Evolutionary conservation across 2,888 invertebrate species (phyloP).

Genomic region (Hemaris fuciformis): DNA sequence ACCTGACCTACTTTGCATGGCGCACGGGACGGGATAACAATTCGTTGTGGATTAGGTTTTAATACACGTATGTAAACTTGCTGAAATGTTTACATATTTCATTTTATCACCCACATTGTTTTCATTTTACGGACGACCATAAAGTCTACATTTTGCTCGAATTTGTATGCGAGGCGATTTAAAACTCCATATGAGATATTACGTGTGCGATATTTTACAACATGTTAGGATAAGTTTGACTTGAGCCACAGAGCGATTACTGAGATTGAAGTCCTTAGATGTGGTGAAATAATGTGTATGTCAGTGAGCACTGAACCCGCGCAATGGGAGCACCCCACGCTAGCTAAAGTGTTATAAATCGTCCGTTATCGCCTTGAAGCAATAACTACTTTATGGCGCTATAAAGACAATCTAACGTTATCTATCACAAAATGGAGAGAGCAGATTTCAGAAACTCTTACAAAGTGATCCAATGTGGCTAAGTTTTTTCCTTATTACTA

Average conservation of each 20-base stretch:
- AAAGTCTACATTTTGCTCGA: background rate
- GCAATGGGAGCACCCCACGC: conserved; percentile 33
- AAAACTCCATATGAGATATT: background rate
- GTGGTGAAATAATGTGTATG: conserved; percentile 40
- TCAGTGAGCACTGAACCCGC: conserved; percentile 32
- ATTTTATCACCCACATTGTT: background rate
- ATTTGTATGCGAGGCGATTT: background rate
- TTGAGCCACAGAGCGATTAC: conserved; percentile 26
- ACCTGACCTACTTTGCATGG: conserved; percentile 1
- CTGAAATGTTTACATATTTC: background rate
- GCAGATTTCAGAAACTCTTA: conserved; percentile 32
- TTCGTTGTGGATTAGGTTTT: conserved; percentile 7
- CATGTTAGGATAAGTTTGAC: background rate
- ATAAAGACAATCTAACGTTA: conserved; percentile 61
- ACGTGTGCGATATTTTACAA: background rate
- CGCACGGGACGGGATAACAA: background rate
- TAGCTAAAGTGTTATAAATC: conserved; percentile 68
- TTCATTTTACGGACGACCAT: background rate
- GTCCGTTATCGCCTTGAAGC: conserved; percentile 60
- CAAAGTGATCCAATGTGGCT: background rate
- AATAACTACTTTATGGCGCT: conserved; percentile 69
- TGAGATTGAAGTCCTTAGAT: conserved; percentile 25
- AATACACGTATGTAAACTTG: background rate
- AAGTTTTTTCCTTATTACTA: background rate
- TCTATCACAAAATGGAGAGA: conserved; percentile 45